Evolutionary conservation across 1,140 invertebrate species (phyloP).

Genomic region (Goniozus legneri): DNA sequence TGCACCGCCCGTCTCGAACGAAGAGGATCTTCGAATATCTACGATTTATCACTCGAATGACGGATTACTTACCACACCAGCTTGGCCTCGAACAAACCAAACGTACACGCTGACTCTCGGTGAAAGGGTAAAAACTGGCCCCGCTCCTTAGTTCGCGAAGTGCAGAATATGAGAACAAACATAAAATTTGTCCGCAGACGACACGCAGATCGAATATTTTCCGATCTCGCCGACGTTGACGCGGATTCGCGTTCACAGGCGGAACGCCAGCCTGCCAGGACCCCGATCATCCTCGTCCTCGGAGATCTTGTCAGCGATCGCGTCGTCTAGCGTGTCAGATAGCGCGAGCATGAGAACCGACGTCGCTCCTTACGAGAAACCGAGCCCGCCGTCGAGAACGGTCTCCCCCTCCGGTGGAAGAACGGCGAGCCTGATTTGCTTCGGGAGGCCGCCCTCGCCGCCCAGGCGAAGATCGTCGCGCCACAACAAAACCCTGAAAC

Average conservation of each 20-base stretch:
- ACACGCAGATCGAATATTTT: slow-evolving; percentile 73
- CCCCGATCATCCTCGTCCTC: slow-evolving; percentile 26
- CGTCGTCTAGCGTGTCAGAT: not conserved
- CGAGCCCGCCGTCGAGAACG: not conserved
- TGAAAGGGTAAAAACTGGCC: slow-evolving; percentile 34
- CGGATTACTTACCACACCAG: slow-evolving; percentile 22
- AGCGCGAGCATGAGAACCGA: not conserved
- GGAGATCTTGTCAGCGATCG: slow-evolving; percentile 14
- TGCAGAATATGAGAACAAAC: slow-evolving; percentile 24
- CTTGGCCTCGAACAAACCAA: slow-evolving; percentile 18
- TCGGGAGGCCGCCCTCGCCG: slow-evolving; percentile 51
- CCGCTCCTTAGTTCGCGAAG: slow-evolving; percentile 11
- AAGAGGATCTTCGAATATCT: slow-evolving; percentile 26
- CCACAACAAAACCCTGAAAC: slow-evolving; percentile 65
- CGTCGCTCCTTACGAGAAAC: not conserved
- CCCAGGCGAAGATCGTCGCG: slow-evolving; percentile 70
- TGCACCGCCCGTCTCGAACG: slow-evolving; percentile 13
- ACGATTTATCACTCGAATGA: slow-evolving; percentile 25
- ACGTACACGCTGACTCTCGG: slow-evolving; percentile 18
- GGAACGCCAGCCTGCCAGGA: slow-evolving; percentile 45
- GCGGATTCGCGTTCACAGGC: slow-evolving; percentile 73
- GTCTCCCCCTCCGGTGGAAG: no score
- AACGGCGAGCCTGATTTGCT: not conserved
- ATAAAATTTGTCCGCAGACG: slow-evolving; percentile 61
- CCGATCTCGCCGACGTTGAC: slow-evolving; percentile 76